phyloP scores from a whole-genome alignment of 2,797 vertebrate species.

The Rhynchonycteris naso region DNA sequence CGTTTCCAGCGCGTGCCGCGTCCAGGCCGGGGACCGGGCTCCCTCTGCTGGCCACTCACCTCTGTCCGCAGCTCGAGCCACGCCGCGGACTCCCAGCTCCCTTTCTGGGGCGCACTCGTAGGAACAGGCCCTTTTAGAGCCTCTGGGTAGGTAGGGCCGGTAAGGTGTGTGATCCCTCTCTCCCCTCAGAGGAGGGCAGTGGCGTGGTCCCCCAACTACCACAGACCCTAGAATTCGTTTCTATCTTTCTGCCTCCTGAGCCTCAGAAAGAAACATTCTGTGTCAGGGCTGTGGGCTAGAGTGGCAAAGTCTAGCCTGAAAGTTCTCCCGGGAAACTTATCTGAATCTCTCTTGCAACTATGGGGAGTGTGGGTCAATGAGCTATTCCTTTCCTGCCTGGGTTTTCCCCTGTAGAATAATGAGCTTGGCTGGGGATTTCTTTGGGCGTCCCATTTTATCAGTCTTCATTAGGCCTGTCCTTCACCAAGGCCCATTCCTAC shows the following conservation, averaged over 20 bases:
- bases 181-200: neutral
- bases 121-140: neutral
- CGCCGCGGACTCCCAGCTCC: neutral
- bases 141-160: neutral
- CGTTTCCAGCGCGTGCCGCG: conserved; percentile 69
- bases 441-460: neutral
- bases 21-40: conserved; percentile 53
- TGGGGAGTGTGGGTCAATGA: neutral
- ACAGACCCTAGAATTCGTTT: neutral
- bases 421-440: neutral
- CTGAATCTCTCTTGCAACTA: neutral
- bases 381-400: neutral
- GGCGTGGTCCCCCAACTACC: too few species aligned
- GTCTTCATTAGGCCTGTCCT: neutral
- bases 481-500: neutral
- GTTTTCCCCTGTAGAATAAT: neutral
- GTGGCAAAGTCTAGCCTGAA: neutral
- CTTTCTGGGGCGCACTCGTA: neutral
- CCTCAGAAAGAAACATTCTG: neutral
- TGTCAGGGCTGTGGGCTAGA: neutral
- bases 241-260: neutral
- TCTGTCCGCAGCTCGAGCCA: neutral
- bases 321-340: neutral
- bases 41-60: conserved; percentile 73
- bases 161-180: neutral